A percentile compares a stretch with the other conserved stretches of the same genome.
phyloP scores from a whole-genome alignment of 2,113 vertebrate species.

The Corythornis madagascariensis region DNA sequence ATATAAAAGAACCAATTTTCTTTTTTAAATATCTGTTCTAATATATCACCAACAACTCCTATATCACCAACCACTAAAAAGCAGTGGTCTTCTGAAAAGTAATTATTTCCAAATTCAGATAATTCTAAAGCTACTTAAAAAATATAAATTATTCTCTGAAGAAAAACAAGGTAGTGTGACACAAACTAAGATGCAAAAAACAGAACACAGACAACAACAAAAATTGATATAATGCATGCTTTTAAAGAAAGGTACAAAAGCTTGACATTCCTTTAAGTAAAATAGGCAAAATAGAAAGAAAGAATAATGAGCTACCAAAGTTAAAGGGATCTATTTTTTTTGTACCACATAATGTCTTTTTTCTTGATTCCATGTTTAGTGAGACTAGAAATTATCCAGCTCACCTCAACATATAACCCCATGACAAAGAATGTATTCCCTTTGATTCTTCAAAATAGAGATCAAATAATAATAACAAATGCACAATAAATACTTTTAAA shows the following conservation, averaged over 20 bases:
- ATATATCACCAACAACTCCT: neutral
- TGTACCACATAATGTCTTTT: neutral
- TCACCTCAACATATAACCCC: neutral
- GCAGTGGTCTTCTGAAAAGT: neutral
- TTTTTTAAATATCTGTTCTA: neutral
- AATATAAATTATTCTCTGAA: neutral
- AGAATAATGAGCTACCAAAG: neutral
- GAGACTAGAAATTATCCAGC: neutral
- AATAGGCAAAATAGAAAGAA: neutral
- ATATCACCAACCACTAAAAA: neutral
- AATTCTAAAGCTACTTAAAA: neutral
- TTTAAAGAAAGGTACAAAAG: neutral
- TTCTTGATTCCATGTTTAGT: neutral
- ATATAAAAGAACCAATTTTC: neutral
- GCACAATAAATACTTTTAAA: accelerated
- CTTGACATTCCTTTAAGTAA: neutral
- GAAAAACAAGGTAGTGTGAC: neutral
- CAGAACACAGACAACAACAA: neutral
- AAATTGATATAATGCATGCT: neutral
- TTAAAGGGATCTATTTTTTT: neutral
- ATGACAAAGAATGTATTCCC: neutral
- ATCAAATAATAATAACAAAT: neutral
- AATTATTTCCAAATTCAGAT: neutral
- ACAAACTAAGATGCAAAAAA: neutral
- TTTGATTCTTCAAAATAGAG: neutral